Percentiles rank a stretch among this genome's conserved stretches.
Evolutionary conservation across 2,797 vertebrate genomes (phyloP).

Genomic region (Sebastes matsubarae): DNA sequence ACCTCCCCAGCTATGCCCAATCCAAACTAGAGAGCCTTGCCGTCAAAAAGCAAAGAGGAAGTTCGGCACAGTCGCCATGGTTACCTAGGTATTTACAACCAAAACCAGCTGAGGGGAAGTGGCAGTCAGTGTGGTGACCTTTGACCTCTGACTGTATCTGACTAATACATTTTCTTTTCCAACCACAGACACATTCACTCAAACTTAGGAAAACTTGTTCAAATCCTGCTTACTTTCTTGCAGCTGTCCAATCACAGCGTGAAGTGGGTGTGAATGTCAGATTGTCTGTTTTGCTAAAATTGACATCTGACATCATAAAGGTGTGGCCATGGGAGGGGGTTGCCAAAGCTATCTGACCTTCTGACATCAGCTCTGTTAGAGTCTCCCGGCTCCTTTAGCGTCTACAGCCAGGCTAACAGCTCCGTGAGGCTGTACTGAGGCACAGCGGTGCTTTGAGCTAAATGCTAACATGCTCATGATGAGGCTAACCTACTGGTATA

Average conservation of each 20-base stretch:
- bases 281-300: background rate
- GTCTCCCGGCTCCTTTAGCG: too few species aligned
- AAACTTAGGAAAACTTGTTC: background rate
- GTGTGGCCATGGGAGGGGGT: background rate
- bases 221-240: background rate
- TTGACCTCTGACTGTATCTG: slow-evolving; percentile 10
- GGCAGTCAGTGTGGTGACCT: background rate
- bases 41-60: slow-evolving; percentile 22
- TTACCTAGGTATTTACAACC: background rate
- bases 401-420: background rate
- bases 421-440: background rate
- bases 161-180: background rate
- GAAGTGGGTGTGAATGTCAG: background rate
- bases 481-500: background rate
- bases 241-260: background rate
- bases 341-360: background rate
- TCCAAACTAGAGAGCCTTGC: background rate
- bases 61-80: background rate
- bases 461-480: background rate
- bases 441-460: background rate
- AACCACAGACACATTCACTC: background rate
- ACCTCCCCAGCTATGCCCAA: background rate
- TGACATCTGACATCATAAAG: background rate
- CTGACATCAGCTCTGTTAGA: background rate
- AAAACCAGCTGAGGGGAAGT: slow-evolving; percentile 16